Evolutionary conservation across 2,797 vertebrate species (phyloP).

Genomic region (Triplophysa yarkandensis): DNA sequence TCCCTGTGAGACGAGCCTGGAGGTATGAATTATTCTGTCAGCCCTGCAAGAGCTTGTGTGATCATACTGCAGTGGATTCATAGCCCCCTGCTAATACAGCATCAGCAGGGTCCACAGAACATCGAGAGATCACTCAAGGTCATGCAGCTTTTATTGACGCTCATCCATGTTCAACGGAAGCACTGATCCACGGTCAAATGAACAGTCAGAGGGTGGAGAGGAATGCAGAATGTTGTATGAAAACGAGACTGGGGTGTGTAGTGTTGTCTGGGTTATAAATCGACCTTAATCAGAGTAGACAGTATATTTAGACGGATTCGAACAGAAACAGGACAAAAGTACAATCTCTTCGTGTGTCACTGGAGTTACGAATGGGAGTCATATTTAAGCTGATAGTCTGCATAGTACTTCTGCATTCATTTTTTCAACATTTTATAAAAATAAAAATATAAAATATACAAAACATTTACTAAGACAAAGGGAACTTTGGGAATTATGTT

Average conservation of each 20-base stretch:
- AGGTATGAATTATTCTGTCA: slow-evolving; percentile 42
- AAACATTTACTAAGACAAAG: no score
- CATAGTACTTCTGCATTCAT: no score
- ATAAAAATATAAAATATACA: no score
- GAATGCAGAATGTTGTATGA: slow-evolving; percentile 4
- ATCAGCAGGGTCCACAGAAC: slow-evolving; percentile 10
- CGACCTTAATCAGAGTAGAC: background rate
- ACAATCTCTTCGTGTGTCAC: background rate
- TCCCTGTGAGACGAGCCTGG: slow-evolving; percentile 8
- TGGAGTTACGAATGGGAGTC: background rate
- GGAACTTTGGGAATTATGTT: no score
- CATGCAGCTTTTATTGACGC: slow-evolving; percentile 23
- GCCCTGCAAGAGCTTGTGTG: slow-evolving; percentile 17
- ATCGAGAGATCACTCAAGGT: slow-evolving; percentile 35
- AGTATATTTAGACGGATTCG: background rate
- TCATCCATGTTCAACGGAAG: slow-evolving; percentile 20
- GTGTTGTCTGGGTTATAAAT: background rate
- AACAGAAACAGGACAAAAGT: slow-evolving; percentile 3
- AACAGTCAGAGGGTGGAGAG: slow-evolving; percentile 5
- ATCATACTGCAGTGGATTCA: slow-evolving; percentile 27
- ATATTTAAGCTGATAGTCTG: background rate
- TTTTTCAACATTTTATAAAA: no score
- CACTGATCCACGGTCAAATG: slow-evolving; percentile 20
- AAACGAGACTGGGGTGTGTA: background rate
- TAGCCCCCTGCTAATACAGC: slow-evolving; percentile 16